Percentiles rank a stretch among this genome's conserved stretches.
Evolutionary conservation across 2,797 vertebrate genomes (phyloP).

Genomic region (Adrianichthys oophorus): DNA sequence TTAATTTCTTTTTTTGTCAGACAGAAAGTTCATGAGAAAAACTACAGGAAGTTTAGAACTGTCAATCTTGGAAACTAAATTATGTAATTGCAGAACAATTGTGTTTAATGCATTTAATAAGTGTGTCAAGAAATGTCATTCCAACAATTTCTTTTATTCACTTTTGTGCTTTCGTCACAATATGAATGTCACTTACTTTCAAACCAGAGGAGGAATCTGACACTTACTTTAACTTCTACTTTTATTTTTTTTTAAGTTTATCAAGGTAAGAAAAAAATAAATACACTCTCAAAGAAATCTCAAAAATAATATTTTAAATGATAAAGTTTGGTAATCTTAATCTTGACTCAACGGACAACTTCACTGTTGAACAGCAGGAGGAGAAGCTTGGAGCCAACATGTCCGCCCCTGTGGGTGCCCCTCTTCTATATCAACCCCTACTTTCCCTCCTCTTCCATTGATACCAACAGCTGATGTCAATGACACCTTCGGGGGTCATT

Average conservation of each 20-base stretch:
- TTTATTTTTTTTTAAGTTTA: constrained; percentile 1
- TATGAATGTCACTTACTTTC: no score
- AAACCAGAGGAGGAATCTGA: no score
- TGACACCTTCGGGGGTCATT: constrained; percentile 72
- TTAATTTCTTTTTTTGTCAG: no score
- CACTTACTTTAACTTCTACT: neutral
- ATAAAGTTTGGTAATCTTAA: constrained; percentile 16
- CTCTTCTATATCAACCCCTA: constrained; percentile 59
- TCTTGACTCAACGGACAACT: constrained; percentile 39
- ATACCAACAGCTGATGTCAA: constrained; percentile 71
- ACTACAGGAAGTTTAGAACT: no score
- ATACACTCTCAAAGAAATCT: constrained; percentile 16
- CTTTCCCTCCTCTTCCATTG: constrained; percentile 60
- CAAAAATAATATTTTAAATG: constrained; percentile 24
- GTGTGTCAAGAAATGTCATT: no score
- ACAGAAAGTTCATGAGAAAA: no score
- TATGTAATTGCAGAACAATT: no score
- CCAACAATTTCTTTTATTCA: no score
- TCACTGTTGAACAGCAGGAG: constrained; percentile 38
- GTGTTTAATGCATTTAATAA: no score
- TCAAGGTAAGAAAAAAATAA: constrained; percentile 8
- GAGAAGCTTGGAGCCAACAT: constrained; percentile 78
- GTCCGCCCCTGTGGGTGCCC: constrained; percentile 77
- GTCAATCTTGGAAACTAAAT: no score
- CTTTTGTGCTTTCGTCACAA: no score